Evolutionary conservation across 2,888 invertebrate species (phyloP), one percentile per base, ranked within the genome.

Genomic region (Trichogramma evanescens): DNA sequence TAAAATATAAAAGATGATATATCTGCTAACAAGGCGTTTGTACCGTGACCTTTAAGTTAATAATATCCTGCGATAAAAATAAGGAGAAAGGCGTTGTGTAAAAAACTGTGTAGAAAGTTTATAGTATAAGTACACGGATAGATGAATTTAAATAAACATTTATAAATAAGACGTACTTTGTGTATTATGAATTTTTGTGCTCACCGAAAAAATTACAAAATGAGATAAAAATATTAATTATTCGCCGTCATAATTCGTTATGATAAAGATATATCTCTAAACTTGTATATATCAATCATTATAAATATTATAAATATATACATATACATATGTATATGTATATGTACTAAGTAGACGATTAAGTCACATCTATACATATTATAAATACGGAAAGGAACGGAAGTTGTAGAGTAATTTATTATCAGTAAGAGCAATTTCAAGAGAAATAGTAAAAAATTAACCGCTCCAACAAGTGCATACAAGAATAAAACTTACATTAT

Each of bases 231-330:
- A 38, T 51, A n/a, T 51, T 13, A 51, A 51, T 9, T n/a, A 51
- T 13, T 51, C 51, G 51, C 51, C 38, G 51, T 26, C 41, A 39
- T 41, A 44, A 10, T 13, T 44, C 44, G 10, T 9, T 43, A 50
- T 49, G 57, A 38, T 56, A 52, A 56, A 50, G 43, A 58, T 62
- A 56, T 56, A 58, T 59, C 50, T 61, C 59, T 58, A 59, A 57
- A 54, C 56, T 48, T 64, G 64, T 64, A 64, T 57, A 64, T 64
- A 72, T 69, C 66, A 68, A 66, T 70, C 68, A 70, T 69, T 71
- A 73, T 69, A 65, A 72, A 68, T 73, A 71, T 26, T 74, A 72
- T 67, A 71, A 72, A 72, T 67, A 69, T 72, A 67, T 65, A 70
- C 69, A 71, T 70, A 67, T 65, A 66, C 66, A 68, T 67, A 68